phyloP scores from a whole-genome alignment of 1,140 invertebrate genomes.

The Zaprionus ghesquierei region DNA sequence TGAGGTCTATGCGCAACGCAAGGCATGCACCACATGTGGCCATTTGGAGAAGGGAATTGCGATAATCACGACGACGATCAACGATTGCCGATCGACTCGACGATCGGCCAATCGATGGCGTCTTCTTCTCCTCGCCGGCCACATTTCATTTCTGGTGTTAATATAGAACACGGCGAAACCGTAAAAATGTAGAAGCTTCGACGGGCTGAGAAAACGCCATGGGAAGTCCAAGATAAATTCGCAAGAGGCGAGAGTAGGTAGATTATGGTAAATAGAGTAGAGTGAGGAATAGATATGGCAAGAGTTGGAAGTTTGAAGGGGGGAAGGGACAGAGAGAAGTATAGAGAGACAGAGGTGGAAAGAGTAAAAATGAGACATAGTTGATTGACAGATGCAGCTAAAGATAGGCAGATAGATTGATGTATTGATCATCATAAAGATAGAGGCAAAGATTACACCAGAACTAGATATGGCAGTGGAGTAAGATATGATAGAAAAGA shows the following conservation, averaged over 20 bases:
- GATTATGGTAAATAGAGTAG: background rate
- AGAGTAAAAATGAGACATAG: background rate
- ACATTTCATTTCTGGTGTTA: conserved; percentile 16
- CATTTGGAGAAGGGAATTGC: conserved; percentile 24
- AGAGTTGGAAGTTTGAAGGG: background rate
- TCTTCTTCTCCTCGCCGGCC: conserved; percentile 6
- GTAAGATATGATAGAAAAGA: background rate
- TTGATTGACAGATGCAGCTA: too few species aligned
- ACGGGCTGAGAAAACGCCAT: conserved; percentile 27
- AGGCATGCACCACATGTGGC: conserved; percentile 39
- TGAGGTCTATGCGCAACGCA: background rate
- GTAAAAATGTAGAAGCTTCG: conserved; percentile 40
- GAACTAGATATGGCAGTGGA: too few species aligned
- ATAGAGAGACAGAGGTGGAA: background rate
- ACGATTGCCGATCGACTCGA: conserved; percentile 12
- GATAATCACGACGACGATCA: conserved; percentile 35
- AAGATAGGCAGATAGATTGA: background rate
- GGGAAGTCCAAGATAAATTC: conserved; percentile 14
- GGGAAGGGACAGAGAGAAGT: too few species aligned
- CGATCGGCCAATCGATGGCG: conserved; percentile 18
- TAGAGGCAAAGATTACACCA: too few species aligned
- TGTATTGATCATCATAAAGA: too few species aligned
- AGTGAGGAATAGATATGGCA: background rate
- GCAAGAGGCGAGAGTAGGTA: background rate
- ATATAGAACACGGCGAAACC: background rate